A percentile compares a stretch with the other conserved stretches of the same genome.
Conservation (phyloP, 2,113 vertebrate genomes). For the Lynx canadensis region DNA sequence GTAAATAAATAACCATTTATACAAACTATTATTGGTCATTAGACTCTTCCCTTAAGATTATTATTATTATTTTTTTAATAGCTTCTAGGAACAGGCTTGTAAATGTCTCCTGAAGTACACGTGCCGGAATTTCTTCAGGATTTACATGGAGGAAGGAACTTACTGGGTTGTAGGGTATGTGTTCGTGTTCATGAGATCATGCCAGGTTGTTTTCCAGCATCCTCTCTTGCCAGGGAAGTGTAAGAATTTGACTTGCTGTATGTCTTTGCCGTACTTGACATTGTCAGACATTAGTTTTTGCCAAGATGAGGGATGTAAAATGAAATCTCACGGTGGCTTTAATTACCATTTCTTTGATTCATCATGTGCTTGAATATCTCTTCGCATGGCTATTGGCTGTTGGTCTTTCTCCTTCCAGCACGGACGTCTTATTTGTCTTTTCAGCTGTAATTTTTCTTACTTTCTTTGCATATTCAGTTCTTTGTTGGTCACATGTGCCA, state of each 20-base stretch:
- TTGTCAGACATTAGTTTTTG: not conserved
- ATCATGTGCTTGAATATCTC: not conserved
- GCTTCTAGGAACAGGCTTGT: not conserved
- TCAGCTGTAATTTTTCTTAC: not conserved
- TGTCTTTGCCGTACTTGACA: not conserved
- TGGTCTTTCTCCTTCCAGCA: not conserved
- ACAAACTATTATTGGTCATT: not conserved
- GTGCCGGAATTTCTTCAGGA: not conserved
- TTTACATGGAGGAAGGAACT: not conserved
- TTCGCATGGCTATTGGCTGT: not conserved
- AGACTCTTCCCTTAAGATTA: not conserved
- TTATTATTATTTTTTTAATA: not conserved
- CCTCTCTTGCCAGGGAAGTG: fast-evolving
- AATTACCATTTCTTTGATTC: not conserved
- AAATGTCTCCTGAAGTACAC: not conserved
- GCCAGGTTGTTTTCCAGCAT: not conserved
- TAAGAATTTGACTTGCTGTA: not conserved
- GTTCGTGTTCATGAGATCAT: not conserved
- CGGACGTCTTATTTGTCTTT: not conserved
- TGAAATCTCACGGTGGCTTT: not conserved
- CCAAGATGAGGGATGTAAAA: not conserved
- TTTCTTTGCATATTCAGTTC: not conserved
- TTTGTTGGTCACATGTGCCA: not conserved
- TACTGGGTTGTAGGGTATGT: not conserved
- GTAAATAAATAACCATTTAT: not conserved